These are phyloP conservation scores for Drosophila cardini DNA, from an alignment of 1,140 invertebrate genomes.

Conservation along the genomic window DNA sequence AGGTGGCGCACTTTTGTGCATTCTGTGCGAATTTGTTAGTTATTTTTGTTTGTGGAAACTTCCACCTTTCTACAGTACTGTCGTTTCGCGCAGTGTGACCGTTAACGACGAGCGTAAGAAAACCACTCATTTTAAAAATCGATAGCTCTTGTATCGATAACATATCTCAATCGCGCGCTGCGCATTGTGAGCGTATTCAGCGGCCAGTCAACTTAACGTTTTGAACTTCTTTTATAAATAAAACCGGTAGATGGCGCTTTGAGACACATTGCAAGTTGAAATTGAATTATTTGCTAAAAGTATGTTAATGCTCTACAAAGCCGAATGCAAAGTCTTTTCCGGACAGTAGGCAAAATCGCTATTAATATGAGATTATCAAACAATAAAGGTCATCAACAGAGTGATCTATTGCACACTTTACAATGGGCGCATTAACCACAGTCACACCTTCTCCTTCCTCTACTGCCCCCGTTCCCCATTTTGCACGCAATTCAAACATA, in stretches of 20 bases:
- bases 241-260: background rate
- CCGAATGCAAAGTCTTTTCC: background rate
- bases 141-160: background rate
- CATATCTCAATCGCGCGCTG: background rate
- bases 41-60: conserved; percentile 71
- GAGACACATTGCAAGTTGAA: background rate
- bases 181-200: background rate
- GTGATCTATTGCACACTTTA: conserved; percentile 39
- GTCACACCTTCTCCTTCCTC: background rate
- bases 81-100: conserved; percentile 14
- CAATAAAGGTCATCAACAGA: conserved; percentile 52
- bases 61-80: conserved; percentile 51
- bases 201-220: background rate
- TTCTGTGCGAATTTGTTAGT: conserved; percentile 58
- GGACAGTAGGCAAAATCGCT: conserved; percentile 23
- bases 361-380: conserved; percentile 51
- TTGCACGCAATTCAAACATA: conserved; percentile 57
- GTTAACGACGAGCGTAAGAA: background rate
- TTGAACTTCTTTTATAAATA: background rate
- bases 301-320: background rate
- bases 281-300: background rate
- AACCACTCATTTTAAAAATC: background rate
- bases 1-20: conserved; percentile 77
- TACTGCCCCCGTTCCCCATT: no score
- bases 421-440: conserved; percentile 41